Percentiles rank a stretch among this genome's conserved stretches.
These are phyloP conservation scores for Poeciliopsis retropinna DNA, from an alignment of 2,113 vertebrate species.

Conservation along the genomic window DNA sequence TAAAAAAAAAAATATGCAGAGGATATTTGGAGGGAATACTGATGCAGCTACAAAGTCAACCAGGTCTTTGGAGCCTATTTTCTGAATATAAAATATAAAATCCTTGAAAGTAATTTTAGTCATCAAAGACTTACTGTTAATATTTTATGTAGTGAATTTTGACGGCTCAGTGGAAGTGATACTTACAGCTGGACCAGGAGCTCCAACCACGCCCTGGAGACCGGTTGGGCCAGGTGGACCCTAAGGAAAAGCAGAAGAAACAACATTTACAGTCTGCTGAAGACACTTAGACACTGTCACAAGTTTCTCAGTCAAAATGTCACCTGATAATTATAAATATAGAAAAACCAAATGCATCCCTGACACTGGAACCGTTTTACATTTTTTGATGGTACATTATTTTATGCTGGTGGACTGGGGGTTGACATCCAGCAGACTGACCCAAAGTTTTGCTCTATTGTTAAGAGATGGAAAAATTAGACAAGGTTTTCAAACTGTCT, in stretches of 20 bases:
- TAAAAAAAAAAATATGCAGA: neutral
- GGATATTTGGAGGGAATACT: constrained; percentile 3
- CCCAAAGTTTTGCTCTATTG: too few relatives aligned
- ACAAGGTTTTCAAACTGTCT: too few relatives aligned
- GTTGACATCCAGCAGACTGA: too few relatives aligned
- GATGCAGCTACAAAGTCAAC: neutral
- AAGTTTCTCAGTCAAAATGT: neutral
- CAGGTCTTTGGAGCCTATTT: neutral
- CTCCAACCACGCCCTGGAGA: constrained; percentile 93
- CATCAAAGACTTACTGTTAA: neutral
- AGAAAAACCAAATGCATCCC: neutral
- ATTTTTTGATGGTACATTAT: too few relatives aligned
- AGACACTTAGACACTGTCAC: neutral
- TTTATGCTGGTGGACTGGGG: too few relatives aligned
- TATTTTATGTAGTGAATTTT: neutral
- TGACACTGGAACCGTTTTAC: too few relatives aligned
- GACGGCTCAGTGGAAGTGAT: neutral
- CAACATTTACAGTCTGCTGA: neutral
- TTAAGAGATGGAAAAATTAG: too few relatives aligned
- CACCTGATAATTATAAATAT: neutral
- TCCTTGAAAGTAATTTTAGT: neutral
- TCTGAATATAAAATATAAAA: neutral
- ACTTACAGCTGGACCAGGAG: constrained; percentile 97
- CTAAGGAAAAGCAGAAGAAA: constrained; percentile 67
- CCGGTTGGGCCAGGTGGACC: constrained; percentile 92